A percentile compares a stretch with the other conserved stretches of the same genome.
Evolutionary conservation across 1,140 invertebrate genomes (phyloP).

Genomic region (Ylistrum balloti): DNA sequence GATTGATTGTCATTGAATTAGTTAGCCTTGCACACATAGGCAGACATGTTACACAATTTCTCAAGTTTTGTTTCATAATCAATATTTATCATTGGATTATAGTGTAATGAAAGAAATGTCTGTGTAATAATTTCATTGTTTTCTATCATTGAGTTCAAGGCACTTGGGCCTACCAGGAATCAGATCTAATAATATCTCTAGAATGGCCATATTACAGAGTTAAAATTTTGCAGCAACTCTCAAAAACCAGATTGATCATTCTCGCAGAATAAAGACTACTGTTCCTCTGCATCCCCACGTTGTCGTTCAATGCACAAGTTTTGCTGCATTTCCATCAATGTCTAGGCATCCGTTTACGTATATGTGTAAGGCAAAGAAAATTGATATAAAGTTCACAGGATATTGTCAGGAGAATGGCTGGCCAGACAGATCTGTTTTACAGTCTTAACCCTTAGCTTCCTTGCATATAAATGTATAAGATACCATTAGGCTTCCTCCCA

Average conservation of each 20-base stretch:
- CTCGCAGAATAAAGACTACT: too few species aligned
- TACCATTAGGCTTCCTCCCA: background rate
- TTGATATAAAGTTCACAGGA: background rate
- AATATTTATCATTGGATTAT: background rate
- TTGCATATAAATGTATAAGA: background rate
- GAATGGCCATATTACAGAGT: too few species aligned
- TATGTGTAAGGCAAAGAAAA: background rate
- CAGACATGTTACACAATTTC: background rate
- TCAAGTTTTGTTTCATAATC: background rate
- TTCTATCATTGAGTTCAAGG: too few species aligned
- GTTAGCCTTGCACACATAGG: too few species aligned
- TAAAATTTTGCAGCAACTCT: too few species aligned
- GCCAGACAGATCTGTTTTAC: constrained; percentile 3
- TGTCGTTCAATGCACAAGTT: too few species aligned
- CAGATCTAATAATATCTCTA: too few species aligned
- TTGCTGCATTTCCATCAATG: background rate
- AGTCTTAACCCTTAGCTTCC: background rate
- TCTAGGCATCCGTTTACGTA: background rate
- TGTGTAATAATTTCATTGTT: background rate
- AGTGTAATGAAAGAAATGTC: background rate
- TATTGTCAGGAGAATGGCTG: background rate
- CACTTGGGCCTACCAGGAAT: too few species aligned
- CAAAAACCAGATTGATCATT: too few species aligned
- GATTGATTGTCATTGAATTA: background rate
- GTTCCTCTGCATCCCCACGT: too few species aligned